A percentile compares a stretch with the other conserved stretches of the same genome.
Evolutionary conservation across 2,888 invertebrate genomes (phyloP).

Genomic region (Sericinus montela): DNA sequence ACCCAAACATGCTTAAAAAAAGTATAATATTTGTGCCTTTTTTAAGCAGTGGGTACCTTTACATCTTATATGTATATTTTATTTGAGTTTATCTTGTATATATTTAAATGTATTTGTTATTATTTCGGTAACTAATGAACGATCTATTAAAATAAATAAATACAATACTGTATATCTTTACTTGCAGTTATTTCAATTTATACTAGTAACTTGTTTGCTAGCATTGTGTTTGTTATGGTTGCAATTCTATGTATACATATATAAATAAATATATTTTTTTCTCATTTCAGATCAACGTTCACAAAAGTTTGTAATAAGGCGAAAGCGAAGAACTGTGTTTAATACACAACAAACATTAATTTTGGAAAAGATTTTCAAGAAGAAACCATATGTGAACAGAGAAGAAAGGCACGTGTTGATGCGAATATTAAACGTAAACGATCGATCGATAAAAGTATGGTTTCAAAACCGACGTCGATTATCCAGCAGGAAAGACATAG

Average conservation of each 20-base stretch:
- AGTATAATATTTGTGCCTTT: no score
- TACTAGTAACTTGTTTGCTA: conserved; percentile 1
- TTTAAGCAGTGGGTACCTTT: no score
- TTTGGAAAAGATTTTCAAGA: conserved; percentile 84
- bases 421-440: conserved; percentile 69
- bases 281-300: conserved; percentile 21
- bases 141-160: no score
- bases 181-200: no score
- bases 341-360: conserved; percentile 85
- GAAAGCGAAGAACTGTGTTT: conserved; percentile 86
- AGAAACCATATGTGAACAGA: conserved; percentile 83
- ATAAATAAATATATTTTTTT: not conserved
- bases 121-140: no score
- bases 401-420: conserved; percentile 84
- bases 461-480: conserved; percentile 85
- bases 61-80: no score
- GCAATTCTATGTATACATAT: not conserved
- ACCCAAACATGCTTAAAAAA: no score
- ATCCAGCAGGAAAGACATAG: conserved; percentile 52
- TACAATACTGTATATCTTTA: no score
- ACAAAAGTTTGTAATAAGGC: conserved; percentile 36
- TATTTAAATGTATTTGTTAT: no score
- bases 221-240: not conserved
- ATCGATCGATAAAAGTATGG: conserved; percentile 87
- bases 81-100: no score